A percentile compares a stretch with the other conserved stretches of the same genome.
These are phyloP conservation scores for Lasioglossum albipes DNA, from an alignment of 1,140 invertebrate species.

Conservation along the genomic window DNA sequence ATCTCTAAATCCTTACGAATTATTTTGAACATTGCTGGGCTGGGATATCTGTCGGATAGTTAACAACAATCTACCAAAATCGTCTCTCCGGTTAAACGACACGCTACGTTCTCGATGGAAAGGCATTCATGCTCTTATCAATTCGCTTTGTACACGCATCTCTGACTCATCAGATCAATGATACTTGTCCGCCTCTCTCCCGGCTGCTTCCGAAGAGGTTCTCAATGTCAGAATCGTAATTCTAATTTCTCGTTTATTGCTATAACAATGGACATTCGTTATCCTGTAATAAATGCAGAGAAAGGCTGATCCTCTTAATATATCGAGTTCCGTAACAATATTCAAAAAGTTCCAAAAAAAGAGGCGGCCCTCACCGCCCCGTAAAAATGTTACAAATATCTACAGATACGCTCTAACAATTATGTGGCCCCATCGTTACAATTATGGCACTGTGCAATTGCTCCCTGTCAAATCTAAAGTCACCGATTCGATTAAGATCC, in stretches of 20 bases:
- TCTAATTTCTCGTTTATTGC: neutral
- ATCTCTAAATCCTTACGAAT: neutral
- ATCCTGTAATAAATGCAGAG: neutral
- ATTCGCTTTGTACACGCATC: slow-evolving; percentile 4
- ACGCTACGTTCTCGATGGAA: neutral
- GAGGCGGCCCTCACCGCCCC: neutral
- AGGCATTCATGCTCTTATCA: slow-evolving; percentile 8
- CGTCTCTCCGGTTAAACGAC: neutral
- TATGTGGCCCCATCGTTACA: slow-evolving; percentile 36
- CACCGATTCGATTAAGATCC: neutral
- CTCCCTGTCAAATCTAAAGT: neutral
- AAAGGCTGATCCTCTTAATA: neutral
- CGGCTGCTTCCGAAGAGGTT: neutral
- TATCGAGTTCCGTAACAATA: neutral
- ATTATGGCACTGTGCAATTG: slow-evolving; percentile 55
- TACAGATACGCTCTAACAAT: slow-evolving; percentile 32
- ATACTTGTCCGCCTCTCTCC: neutral
- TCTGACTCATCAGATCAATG: slow-evolving; percentile 24
- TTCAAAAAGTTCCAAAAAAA: neutral
- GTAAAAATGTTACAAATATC: neutral
- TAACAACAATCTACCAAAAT: neutral
- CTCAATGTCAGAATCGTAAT: neutral
- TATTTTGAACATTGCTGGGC: neutral
- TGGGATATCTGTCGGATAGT: too few relatives aligned
- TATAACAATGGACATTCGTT: neutral